These are phyloP conservation scores for Cybosia mesomella DNA, from an alignment of 2,888 invertebrate species.

Conservation along the genomic window DNA sequence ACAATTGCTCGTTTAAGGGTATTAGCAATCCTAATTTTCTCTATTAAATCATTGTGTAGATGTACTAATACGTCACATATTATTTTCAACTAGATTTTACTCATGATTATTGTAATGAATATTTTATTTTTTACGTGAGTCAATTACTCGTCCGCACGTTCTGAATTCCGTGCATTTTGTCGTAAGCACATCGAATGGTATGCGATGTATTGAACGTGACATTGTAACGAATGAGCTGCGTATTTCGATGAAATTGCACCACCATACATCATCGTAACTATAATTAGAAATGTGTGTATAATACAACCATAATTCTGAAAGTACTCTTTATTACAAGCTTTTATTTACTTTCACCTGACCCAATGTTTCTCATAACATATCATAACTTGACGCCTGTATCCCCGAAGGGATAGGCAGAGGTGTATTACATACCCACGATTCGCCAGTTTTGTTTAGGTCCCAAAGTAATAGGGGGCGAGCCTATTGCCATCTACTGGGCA, in stretches of 20 bases:
- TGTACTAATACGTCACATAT: not conserved
- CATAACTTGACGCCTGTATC: too few species aligned
- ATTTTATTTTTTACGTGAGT: not conserved
- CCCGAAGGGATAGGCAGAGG: too few species aligned
- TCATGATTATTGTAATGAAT: not conserved
- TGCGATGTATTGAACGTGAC: constrained; percentile 51
- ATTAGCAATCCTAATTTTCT: too few species aligned
- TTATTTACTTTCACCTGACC: too few species aligned
- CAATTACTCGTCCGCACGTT: constrained; percentile 15
- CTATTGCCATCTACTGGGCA: too few species aligned
- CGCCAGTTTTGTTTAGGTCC: too few species aligned
- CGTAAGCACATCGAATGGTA: constrained; percentile 37
- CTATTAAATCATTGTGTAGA: too few species aligned
- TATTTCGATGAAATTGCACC: constrained; percentile 22
- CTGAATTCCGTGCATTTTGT: constrained; percentile 31
- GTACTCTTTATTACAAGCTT: too few species aligned
- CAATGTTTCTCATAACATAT: too few species aligned
- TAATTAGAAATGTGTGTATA: not conserved
- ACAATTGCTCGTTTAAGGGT: too few species aligned
- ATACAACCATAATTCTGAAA: not conserved
- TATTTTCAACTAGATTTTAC: constrained; percentile 3
- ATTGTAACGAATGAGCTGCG: constrained; percentile 47
- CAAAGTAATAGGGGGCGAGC: too few species aligned
- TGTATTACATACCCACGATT: too few species aligned
- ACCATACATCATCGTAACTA: constrained; percentile 19